These are phyloP conservation scores for Dryadula phaetusa DNA, from an alignment of 2,888 invertebrate species.

Conservation along the genomic window DNA sequence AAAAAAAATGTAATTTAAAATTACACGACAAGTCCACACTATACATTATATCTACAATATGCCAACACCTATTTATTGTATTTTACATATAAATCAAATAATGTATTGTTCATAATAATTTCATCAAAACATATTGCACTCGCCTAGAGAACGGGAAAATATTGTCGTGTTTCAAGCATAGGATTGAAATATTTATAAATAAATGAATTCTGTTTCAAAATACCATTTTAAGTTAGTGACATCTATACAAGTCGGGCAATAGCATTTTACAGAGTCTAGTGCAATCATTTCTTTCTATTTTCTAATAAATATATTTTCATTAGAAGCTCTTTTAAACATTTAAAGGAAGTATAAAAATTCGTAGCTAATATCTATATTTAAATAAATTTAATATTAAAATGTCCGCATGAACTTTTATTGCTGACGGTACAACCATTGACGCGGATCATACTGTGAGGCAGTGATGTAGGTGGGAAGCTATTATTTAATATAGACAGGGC, in stretches of 20 bases:
- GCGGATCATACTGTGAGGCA: conserved; percentile 50
- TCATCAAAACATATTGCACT: conserved; percentile 39
- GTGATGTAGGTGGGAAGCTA: conserved; percentile 56
- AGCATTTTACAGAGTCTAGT: conserved; percentile 10
- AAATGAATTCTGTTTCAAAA: conserved; percentile 24
- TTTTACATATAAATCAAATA: conserved; percentile 49
- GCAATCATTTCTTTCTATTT: background rate
- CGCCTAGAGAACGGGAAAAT: conserved; percentile 34
- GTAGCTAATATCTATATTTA: conserved; percentile 19
- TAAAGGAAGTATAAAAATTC: conserved; percentile 20
- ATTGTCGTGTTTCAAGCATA: conserved; percentile 42
- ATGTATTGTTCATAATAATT: conserved; percentile 37
- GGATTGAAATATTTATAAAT: conserved; percentile 20
- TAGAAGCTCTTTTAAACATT: conserved; percentile 22
- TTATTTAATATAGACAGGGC: conserved; percentile 43
- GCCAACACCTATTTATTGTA: conserved; percentile 59
- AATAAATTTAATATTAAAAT: conserved; percentile 15
- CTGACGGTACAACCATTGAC: conserved; percentile 35
- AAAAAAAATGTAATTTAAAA: conserved; percentile 30
- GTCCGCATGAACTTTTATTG: conserved; percentile 23
- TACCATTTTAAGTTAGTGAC: conserved; percentile 18
- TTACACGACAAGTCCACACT: conserved; percentile 52
- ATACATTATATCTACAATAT: conserved; percentile 75
- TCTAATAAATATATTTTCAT: conserved; percentile 23
- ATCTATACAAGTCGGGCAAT: conserved; percentile 14